Conservation (phyloP, 2,888 invertebrate genomes). For the Scaptomyza reducta region DNA sequence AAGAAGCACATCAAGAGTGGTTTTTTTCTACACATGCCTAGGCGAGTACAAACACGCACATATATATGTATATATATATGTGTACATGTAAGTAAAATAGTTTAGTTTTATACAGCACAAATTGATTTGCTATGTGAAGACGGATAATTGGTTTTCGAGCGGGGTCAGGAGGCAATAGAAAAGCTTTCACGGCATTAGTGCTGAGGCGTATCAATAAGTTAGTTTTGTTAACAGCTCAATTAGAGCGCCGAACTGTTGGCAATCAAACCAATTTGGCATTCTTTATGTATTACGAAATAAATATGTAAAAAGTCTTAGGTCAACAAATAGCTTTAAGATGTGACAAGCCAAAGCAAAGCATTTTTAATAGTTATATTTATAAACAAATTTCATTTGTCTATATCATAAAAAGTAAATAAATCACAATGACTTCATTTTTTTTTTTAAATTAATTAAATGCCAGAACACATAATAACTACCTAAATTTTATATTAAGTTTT, state of each 20-base stretch:
- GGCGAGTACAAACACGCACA: not conserved
- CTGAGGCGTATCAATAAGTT: constrained; percentile 29
- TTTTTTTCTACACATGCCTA: constrained; percentile 36
- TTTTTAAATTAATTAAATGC: too few species aligned
- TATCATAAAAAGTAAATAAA: too few species aligned
- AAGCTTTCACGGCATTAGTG: constrained; percentile 42
- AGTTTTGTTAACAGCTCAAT: constrained; percentile 51
- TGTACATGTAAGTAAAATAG: not conserved
- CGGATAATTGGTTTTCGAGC: constrained; percentile 57
- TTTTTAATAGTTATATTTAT: too few species aligned
- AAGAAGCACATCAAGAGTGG: constrained; percentile 55
- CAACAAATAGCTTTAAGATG: not conserved
- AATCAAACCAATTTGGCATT: constrained; percentile 16
- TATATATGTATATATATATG: not conserved
- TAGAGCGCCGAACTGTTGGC: constrained; percentile 43
- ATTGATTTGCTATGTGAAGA: constrained; percentile 60
- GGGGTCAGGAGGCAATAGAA: constrained; percentile 24
- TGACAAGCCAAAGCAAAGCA: not conserved
- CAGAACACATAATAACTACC: too few species aligned
- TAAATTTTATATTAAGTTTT: not conserved
- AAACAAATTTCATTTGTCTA: too few species aligned
- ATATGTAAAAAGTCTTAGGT: not conserved
- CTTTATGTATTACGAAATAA: constrained; percentile 4
- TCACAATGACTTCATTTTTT: too few species aligned
- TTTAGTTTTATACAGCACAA: constrained; percentile 35